Percentiles rank a stretch among this genome's conserved stretches.
Evolutionary conservation across 2,113 vertebrate species (phyloP).

Genomic region (Daubentonia madagascariensis): DNA sequence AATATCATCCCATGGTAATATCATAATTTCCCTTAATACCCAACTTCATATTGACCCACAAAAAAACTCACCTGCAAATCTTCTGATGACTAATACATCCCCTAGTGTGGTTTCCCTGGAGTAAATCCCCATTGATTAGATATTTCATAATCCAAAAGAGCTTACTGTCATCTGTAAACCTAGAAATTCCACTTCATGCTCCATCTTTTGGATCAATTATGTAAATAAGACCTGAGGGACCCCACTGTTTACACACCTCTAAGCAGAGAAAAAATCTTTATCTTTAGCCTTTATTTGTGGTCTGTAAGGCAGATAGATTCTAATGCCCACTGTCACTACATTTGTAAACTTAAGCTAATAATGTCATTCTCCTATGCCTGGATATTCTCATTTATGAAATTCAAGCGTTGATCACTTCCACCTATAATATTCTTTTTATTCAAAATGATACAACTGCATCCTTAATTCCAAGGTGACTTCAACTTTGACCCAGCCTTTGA

Average conservation of each 20-base stretch:
- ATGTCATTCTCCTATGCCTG: background rate
- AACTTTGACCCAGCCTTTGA: background rate
- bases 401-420: background rate
- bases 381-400: background rate
- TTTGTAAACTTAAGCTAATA: background rate
- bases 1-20: background rate
- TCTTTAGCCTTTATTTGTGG: background rate
- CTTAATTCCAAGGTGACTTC: background rate
- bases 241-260: conserved; percentile 55
- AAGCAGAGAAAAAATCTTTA: conserved; percentile 20
- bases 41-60: background rate
- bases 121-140: conserved; percentile 42
- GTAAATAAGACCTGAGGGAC: conserved; percentile 64
- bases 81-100: conserved; percentile 10
- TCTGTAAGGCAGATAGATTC: background rate
- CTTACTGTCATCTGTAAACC: conserved; percentile 27
- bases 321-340: background rate
- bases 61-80: conserved; percentile 41
- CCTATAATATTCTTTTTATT: background rate
- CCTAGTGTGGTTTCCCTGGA: conserved; percentile 12
- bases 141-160: conserved; percentile 48
- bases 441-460: background rate
- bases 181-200: conserved; percentile 47
- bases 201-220: conserved; percentile 67
- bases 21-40: background rate